These are phyloP conservation scores for Bagarius yarrelli DNA, from an alignment of 2,113 vertebrate species.

Conservation along the genomic window DNA sequence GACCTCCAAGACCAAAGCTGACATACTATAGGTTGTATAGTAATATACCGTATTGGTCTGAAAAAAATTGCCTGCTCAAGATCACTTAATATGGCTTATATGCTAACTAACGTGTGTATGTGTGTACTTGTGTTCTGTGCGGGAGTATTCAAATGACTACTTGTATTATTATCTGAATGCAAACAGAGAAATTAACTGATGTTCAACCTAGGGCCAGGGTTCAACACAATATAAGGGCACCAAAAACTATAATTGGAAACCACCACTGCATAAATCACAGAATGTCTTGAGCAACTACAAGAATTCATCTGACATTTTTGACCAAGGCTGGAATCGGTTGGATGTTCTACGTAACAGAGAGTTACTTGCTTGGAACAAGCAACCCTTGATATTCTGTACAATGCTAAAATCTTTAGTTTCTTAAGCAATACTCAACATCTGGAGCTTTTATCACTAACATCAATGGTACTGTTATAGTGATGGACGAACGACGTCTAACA, in stretches of 20 bases:
- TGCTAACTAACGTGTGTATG: not conserved
- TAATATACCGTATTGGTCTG: not conserved
- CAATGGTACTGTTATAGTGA: not conserved
- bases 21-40: not conserved
- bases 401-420: not conserved
- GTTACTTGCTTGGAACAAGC: not conserved
- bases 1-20: not conserved
- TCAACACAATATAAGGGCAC: not conserved
- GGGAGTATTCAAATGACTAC: not conserved
- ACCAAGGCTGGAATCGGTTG: not conserved
- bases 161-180: not conserved
- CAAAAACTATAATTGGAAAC: not conserved
- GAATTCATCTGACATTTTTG: not conserved
- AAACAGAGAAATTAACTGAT: not conserved
- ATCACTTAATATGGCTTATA: not conserved
- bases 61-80: not conserved
- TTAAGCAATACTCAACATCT: not conserved
- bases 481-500: not conserved
- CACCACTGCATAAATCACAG: not conserved
- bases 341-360: not conserved
- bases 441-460: not conserved
- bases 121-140: not conserved
- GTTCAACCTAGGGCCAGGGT: not conserved
- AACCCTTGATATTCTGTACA: too few species aligned
- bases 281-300: not conserved